These are phyloP conservation scores for Bellardia bayeri DNA, from an alignment of 2,888 invertebrate genomes.

Conservation along the genomic window DNA sequence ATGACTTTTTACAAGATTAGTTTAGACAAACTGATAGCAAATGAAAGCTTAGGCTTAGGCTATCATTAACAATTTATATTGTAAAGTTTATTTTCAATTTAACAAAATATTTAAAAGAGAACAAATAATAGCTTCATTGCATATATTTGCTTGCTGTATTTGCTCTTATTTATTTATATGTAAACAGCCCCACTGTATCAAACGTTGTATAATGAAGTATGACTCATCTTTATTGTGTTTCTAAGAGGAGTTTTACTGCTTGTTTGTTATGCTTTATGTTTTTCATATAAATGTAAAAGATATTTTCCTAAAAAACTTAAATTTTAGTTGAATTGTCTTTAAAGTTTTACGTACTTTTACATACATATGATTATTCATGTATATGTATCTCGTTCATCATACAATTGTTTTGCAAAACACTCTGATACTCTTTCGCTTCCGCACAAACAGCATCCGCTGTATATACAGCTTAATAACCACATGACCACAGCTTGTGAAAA, in stretches of 20 bases:
- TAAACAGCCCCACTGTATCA: not conserved
- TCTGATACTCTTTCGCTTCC: slow-evolving; percentile 61
- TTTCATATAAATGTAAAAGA: slow-evolving; percentile 17
- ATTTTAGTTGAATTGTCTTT: slow-evolving; percentile 19
- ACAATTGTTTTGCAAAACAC: slow-evolving; percentile 22
- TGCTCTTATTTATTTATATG: no score
- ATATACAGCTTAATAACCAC: not conserved
- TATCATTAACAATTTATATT: no score
- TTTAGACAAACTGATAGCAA: no score
- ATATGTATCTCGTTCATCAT: slow-evolving; percentile 28
- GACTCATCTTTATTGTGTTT: slow-evolving; percentile 35
- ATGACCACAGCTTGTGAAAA: no score
- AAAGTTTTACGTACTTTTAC: not conserved
- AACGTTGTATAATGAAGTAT: slow-evolving; percentile 7
- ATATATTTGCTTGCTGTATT: no score
- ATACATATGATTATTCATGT: slow-evolving; percentile 4
- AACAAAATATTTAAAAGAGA: no score
- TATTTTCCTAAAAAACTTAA: slow-evolving; percentile 30
- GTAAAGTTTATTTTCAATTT: no score
- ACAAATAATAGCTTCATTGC: no score
- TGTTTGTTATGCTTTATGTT: not conserved
- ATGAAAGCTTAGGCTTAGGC: no score
- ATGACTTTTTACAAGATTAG: no score
- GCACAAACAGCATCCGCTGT: slow-evolving; percentile 41
- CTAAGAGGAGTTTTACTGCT: not conserved